phyloP scores from a whole-genome alignment of 2,888 invertebrate species.

The Drosophila flavopinicola region DNA sequence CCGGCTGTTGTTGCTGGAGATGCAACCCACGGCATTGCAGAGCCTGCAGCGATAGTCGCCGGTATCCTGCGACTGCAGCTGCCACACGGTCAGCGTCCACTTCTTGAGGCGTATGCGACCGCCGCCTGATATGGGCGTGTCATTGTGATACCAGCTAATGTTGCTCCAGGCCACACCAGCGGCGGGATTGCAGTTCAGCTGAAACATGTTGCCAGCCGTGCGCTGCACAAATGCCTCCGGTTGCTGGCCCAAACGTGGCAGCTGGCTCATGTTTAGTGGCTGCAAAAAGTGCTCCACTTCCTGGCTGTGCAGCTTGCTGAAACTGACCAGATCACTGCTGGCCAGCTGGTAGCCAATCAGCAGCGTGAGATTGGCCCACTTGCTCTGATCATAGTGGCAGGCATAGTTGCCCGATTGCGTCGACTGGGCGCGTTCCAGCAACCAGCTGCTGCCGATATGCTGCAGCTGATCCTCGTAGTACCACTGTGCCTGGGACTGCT shows the following conservation, averaged over 20 bases:
- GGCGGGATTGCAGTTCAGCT: constrained; percentile 88
- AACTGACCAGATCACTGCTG: constrained; percentile 59
- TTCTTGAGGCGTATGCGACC: constrained; percentile 86
- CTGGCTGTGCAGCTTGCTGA: constrained; percentile 28
- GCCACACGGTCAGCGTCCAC: constrained; percentile 90
- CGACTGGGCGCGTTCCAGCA: constrained; percentile 46
- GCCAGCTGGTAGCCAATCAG: constrained; percentile 51
- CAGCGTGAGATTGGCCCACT: constrained; percentile 81
- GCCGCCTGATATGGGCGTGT: constrained; percentile 82
- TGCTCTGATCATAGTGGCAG: constrained; percentile 57
- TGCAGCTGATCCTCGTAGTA: constrained; percentile 53
- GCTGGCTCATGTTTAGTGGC: constrained; percentile 24
- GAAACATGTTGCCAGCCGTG: constrained; percentile 90
- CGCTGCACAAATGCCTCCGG: constrained; percentile 84
- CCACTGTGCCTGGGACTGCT: constrained; percentile 55
- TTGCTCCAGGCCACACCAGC: constrained; percentile 87
- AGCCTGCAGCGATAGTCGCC: constrained; percentile 95
- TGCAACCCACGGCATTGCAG: constrained; percentile 91
- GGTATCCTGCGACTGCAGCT: constrained; percentile 91
- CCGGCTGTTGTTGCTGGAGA: constrained; percentile 87
- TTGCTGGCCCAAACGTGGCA: constrained; percentile 35
- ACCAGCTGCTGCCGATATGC: constrained; percentile 36
- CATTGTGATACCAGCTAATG: constrained; percentile 93
- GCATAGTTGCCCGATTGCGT: constrained; percentile 78
- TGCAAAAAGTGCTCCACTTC: constrained; percentile 30